These are phyloP conservation scores for Galemys pyrenaicus DNA, from an alignment of 2,113 vertebrate genomes.

Conservation along the genomic window DNA sequence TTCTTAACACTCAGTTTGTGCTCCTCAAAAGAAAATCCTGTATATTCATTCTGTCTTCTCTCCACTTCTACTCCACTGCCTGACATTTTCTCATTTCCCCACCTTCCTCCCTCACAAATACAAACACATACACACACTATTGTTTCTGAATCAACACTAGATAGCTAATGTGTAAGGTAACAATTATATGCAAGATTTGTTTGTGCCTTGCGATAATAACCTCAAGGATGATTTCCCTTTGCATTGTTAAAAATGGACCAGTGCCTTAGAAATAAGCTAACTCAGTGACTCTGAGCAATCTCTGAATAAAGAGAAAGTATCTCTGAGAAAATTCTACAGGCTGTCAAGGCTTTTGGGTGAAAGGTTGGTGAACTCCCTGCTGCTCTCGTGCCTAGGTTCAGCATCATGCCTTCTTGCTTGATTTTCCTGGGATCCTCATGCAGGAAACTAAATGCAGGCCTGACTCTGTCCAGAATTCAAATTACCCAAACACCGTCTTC, in stretches of 20 bases:
- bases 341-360: not conserved
- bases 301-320: not conserved
- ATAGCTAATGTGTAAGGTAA: not conserved
- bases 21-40: not conserved
- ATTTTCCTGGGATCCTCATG: not conserved
- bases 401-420: not conserved
- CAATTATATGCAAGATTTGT: not conserved
- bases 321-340: not conserved
- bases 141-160: not conserved
- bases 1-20: not conserved
- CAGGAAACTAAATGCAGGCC: not conserved
- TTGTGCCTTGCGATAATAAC: not conserved
- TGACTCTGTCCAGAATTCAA: not conserved
- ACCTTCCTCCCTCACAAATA: not conserved
- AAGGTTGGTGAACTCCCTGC: fast-evolving
- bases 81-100: not conserved
- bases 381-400: not conserved
- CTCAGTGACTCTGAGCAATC: not conserved
- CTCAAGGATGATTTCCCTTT: not conserved
- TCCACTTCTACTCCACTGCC: not conserved
- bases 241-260: not conserved
- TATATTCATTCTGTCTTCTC: not conserved
- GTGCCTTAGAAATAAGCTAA: not conserved
- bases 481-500: not conserved
- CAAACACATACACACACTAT: not conserved